Evolutionary conservation across 2,888 invertebrate species (phyloP).

Genomic region (Cantharis flavilabris): DNA sequence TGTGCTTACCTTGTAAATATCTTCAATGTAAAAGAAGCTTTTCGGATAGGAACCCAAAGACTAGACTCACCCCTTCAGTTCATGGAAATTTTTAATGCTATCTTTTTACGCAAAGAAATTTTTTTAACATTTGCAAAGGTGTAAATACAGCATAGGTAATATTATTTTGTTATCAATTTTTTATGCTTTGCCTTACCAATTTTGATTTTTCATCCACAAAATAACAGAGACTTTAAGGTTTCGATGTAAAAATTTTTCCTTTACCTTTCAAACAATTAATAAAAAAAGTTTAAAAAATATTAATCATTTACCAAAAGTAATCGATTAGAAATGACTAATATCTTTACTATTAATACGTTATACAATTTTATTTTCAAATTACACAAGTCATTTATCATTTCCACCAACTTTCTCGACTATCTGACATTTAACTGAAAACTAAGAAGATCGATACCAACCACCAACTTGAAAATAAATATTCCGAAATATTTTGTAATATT

Average conservation of each 20-base stretch:
- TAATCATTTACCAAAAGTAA: constrained; percentile 12
- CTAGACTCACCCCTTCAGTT: too few relatives aligned
- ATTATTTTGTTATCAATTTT: too few relatives aligned
- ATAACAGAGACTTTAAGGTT: not conserved
- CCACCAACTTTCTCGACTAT: constrained; percentile 10
- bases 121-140: too few relatives aligned
- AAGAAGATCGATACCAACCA: not conserved
- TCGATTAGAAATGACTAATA: constrained; percentile 17
- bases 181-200: not conserved
- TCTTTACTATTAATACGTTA: constrained; percentile 14
- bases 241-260: not conserved
- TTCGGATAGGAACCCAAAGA: too few relatives aligned
- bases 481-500: not conserved
- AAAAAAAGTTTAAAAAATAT: constrained; percentile 6
- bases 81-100: too few relatives aligned
- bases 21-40: too few relatives aligned
- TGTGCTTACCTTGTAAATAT: too few relatives aligned
- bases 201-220: not conserved
- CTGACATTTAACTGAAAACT: constrained; percentile 8
- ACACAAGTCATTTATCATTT: constrained; percentile 14
- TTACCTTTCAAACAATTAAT: not conserved
- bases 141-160: too few relatives aligned
- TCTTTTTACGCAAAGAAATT: too few relatives aligned
- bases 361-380: constrained; percentile 20
- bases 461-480: constrained; percentile 1